Conservation (phyloP, 2,113 vertebrate species). For the human (Homo sapiens) region GRCh38 chr5:22472001-22472500, state of each 20-base stretch:
- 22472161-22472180: neutral
- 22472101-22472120: neutral
- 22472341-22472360: neutral
- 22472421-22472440: neutral
- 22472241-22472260: neutral
- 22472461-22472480: neutral
- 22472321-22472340: neutral
- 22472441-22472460: neutral
- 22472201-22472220: accelerated
- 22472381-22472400: neutral
- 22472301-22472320: neutral
- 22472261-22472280: neutral
- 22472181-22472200: neutral
- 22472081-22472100: neutral
- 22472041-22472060: neutral
- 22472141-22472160: neutral
- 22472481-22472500: neutral
- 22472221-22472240: neutral
- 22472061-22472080: neutral
- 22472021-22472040: neutral
- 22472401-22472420: neutral
- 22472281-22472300: neutral
- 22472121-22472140: neutral
- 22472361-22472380: neutral
- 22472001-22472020: neutral